phyloP scores from a whole-genome alignment of 2,888 invertebrate species.

The Archips crataeganus region DNA sequence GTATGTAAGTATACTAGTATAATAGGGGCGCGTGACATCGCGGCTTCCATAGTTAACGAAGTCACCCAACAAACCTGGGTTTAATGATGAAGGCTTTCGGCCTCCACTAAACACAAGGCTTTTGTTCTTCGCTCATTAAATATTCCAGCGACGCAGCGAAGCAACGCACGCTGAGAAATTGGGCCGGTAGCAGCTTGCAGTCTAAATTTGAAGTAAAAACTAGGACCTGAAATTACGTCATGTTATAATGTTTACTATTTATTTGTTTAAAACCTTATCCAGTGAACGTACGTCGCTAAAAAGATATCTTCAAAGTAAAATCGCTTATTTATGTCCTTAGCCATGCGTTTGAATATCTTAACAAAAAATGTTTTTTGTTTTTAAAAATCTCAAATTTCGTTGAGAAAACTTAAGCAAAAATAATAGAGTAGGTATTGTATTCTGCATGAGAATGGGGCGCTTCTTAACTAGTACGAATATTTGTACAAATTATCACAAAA shows the following conservation, averaged over 20 bases:
- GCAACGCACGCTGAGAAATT: slow-evolving; percentile 9
- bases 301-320: background rate
- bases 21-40: slow-evolving; percentile 14
- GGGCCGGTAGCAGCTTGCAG: slow-evolving; percentile 1
- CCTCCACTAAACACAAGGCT: slow-evolving; percentile 63
- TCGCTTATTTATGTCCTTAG: no score
- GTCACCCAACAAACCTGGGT: slow-evolving; percentile 49
- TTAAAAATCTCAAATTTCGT: no score
- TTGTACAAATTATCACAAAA: no score
- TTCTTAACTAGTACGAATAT: no score
- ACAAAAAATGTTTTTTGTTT: no score
- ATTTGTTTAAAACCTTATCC: background rate
- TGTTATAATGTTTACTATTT: background rate
- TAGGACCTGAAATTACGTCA: background rate
- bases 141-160: slow-evolving; percentile 55
- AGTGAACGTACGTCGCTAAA: background rate
- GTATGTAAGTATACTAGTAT: background rate
- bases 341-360: no score
- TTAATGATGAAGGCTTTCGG: slow-evolving; percentile 47
- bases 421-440: no score
- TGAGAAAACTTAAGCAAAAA: no score
- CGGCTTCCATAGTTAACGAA: slow-evolving; percentile 60
- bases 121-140: slow-evolving; percentile 76
- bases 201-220: background rate
- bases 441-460: no score